phyloP scores from a whole-genome alignment of 2,888 invertebrate species.

The Sialis fuliginosa region DNA sequence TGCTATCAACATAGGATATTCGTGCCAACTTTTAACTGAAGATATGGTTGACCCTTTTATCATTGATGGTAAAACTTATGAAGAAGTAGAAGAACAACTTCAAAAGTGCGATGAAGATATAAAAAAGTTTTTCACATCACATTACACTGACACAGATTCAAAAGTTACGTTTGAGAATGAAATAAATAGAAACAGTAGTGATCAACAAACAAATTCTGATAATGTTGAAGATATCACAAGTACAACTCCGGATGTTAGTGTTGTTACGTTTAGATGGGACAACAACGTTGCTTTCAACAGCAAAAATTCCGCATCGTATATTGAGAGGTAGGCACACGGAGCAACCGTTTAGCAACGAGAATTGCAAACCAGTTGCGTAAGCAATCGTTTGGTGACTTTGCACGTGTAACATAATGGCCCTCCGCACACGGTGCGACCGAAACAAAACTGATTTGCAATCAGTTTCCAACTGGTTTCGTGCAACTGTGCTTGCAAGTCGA shows the following conservation, averaged over 20 bases:
- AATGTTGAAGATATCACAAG: slow-evolving; percentile 16
- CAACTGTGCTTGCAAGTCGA: no score
- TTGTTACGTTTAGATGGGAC: slow-evolving; percentile 88
- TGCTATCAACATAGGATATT: slow-evolving; percentile 98
- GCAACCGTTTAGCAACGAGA: no score
- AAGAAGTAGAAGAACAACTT: slow-evolving; percentile 70
- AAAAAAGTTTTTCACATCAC: slow-evolving; percentile 49
- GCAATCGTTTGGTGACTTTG: no score
- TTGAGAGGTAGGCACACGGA: slow-evolving; percentile 25
- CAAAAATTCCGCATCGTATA: slow-evolving; percentile 23
- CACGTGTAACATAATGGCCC: no score
- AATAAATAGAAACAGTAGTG: slow-evolving; percentile 10
- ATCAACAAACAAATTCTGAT: slow-evolving; percentile 2
- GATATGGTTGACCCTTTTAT: slow-evolving; percentile 92
- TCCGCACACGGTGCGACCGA: no score
- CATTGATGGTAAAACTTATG: slow-evolving; percentile 68
- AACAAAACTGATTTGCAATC: no score
- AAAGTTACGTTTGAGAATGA: slow-evolving; percentile 22
- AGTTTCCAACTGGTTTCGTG: no score
- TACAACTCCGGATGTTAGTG: slow-evolving; percentile 58
- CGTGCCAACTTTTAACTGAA: slow-evolving; percentile 90
- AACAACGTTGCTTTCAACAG: slow-evolving; percentile 5
- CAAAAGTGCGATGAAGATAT: slow-evolving; percentile 57
- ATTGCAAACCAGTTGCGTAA: no score
- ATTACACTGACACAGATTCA: slow-evolving; percentile 31